Percentiles rank a stretch among this genome's conserved stretches.
phyloP scores from a whole-genome alignment of 2,113 vertebrate species.

The Eptatretus burgeri region DNA sequence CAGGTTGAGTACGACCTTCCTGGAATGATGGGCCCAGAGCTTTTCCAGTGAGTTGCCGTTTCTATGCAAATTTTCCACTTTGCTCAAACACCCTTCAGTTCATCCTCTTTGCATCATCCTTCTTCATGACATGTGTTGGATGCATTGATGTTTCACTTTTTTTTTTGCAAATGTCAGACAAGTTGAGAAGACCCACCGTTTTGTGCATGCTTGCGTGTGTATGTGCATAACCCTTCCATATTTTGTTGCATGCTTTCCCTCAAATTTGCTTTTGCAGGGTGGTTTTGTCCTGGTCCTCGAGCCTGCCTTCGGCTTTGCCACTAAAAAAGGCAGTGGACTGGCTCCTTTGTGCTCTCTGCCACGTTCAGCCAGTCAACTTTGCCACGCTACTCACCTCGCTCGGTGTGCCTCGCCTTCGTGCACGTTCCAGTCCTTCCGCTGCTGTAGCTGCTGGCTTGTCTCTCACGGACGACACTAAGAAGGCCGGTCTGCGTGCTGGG shows the following conservation, averaged over 20 bases:
- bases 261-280: slow-evolving; percentile 21
- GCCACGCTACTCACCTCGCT: slow-evolving; percentile 94
- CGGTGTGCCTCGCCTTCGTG: slow-evolving; percentile 27
- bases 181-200: too few relatives aligned
- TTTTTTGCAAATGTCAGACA: too few relatives aligned
- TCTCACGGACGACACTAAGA: slow-evolving; percentile 91
- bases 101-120: too few relatives aligned
- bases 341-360: slow-evolving; percentile 83
- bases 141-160: too few relatives aligned
- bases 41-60: slow-evolving; percentile 58
- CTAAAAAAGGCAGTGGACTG: slow-evolving; percentile 96
- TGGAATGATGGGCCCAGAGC: slow-evolving; percentile 50
- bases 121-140: too few relatives aligned
- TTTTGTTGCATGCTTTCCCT: too few relatives aligned
- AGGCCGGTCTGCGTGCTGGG: slow-evolving; percentile 48
- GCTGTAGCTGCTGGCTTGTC: slow-evolving; percentile 49
- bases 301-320: slow-evolving; percentile 65
- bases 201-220: too few relatives aligned
- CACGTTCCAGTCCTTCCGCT: slow-evolving; percentile 20
- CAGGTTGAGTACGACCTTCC: slow-evolving; percentile 82
- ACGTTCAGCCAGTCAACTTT: slow-evolving; percentile 87
- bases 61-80: too few relatives aligned
- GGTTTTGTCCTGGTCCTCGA: slow-evolving; percentile 91
- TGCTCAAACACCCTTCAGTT: too few relatives aligned
- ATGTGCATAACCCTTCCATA: too few relatives aligned